These are phyloP conservation scores for Fulmarus glacialis DNA, from an alignment of 2,113 vertebrate genomes.

Conservation along the genomic window DNA sequence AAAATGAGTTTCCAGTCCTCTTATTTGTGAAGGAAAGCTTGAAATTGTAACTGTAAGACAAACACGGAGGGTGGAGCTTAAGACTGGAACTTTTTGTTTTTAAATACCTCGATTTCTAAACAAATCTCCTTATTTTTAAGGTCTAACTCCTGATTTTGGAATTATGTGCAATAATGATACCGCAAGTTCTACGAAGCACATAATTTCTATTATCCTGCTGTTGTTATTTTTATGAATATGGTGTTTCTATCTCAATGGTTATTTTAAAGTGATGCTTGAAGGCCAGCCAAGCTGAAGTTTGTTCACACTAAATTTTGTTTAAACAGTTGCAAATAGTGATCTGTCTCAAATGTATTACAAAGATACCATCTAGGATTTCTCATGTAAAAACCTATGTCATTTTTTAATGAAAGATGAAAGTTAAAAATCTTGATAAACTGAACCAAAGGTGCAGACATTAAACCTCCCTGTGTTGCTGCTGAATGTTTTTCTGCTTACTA, in stretches of 20 bases:
- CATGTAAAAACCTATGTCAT: background rate
- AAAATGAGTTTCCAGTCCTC: background rate
- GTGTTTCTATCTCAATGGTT: background rate
- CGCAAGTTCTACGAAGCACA: background rate
- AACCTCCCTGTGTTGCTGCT: conserved; percentile 2
- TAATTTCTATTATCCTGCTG: background rate
- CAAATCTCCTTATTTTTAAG: background rate
- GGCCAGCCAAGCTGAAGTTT: background rate
- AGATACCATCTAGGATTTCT: background rate
- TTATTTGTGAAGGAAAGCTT: background rate
- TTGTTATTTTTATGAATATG: background rate
- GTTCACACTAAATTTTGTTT: background rate
- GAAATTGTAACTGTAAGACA: background rate
- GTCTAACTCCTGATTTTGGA: background rate
- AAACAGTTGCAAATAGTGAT: background rate
- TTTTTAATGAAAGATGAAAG: background rate
- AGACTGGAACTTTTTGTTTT: background rate
- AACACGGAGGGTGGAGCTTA: background rate
- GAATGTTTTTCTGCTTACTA: background rate
- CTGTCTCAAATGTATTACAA: background rate
- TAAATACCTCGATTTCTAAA: background rate
- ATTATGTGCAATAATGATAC: background rate
- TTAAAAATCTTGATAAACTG: background rate
- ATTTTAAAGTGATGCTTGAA: background rate
- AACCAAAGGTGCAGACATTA: background rate